Evolutionary conservation across 2,888 invertebrate species (phyloP).

Genomic region (Hetaerina titia): DNA sequence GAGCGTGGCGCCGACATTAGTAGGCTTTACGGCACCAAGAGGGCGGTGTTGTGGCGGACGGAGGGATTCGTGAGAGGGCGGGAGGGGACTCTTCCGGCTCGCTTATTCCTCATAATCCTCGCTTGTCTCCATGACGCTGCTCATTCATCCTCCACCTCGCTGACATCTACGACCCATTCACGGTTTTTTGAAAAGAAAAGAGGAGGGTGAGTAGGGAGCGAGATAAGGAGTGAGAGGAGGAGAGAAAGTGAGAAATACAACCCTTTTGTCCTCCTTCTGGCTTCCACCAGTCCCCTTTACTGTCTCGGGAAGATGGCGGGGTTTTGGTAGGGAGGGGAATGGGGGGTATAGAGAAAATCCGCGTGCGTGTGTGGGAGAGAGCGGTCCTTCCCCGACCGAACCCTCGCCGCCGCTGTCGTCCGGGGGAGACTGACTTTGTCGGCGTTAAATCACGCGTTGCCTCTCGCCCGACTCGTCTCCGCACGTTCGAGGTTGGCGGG

Average conservation of each 20-base stretch:
- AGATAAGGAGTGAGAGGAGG: background rate
- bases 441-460: slow-evolving; percentile 4
- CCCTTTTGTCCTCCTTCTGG: too few species aligned
- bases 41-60: background rate
- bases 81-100: slow-evolving; percentile 17
- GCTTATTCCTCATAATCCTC: slow-evolving; percentile 12
- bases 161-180: background rate
- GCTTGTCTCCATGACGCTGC: background rate
- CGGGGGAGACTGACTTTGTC: background rate
- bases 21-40: background rate
- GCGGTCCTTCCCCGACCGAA: background rate
- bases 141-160: background rate
- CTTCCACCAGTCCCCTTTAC: background rate
- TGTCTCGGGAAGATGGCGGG: background rate
- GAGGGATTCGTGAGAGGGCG: too few species aligned
- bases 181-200: background rate
- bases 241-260: too few species aligned
- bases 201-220: background rate
- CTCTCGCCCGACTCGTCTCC: background rate
- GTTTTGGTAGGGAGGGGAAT: background rate
- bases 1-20: background rate
- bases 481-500: background rate
- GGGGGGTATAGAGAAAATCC: too few species aligned
- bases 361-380: too few species aligned
- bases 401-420: background rate